Percentiles rank a stretch among this genome's conserved stretches.
Evolutionary conservation across 2,113 vertebrate species (phyloP).

Genomic region (Lasiurus borealis): DNA sequence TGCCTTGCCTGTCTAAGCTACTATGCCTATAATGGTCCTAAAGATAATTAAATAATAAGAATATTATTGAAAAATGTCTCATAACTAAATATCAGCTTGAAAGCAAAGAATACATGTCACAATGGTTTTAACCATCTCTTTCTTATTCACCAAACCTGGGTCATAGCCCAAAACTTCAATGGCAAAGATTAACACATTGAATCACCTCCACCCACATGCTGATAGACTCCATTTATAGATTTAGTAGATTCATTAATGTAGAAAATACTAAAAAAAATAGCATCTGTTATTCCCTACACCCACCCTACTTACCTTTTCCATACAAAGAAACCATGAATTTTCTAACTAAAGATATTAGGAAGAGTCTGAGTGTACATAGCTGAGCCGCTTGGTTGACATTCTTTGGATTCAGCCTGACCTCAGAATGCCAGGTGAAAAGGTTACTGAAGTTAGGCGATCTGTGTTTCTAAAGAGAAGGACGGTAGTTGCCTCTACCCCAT

Average conservation of each 20-base stretch:
- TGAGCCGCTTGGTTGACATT: neutral
- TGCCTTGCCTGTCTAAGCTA: neutral
- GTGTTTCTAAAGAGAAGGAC: neutral
- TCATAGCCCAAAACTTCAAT: neutral
- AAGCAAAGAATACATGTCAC: neutral
- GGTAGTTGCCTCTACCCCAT: neutral
- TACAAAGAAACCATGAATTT: neutral
- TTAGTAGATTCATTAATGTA: neutral
- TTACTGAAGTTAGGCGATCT: neutral
- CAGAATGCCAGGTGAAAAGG: neutral
- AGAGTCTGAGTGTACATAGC: accelerated
- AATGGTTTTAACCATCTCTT: neutral
- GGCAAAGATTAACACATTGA: neutral
- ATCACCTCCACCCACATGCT: neutral
- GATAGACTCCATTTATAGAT: neutral
- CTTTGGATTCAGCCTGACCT: neutral
- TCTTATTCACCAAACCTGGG: neutral
- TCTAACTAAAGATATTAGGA: neutral
- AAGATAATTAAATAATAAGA: neutral
- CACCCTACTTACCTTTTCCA: neutral
- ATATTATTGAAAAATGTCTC: neutral
- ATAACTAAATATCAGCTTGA: neutral
- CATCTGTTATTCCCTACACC: neutral
- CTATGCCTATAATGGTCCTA: neutral
- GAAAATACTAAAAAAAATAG: neutral